phyloP scores from a whole-genome alignment of 2,888 invertebrate species.

The Rhagonycha fulva region DNA sequence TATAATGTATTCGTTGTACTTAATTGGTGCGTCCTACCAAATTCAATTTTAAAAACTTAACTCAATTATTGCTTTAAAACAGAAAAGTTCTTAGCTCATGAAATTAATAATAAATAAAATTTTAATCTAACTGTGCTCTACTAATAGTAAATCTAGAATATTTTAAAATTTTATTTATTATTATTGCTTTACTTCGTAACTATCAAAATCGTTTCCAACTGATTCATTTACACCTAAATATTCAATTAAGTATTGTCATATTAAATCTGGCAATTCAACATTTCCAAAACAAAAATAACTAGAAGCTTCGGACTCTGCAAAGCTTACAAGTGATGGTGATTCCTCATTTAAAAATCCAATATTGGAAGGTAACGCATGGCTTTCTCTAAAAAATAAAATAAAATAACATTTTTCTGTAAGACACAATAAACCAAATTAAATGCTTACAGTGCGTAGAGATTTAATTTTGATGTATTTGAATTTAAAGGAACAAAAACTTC shows the following conservation, averaged over 20 bases:
- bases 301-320: conserved; percentile 37
- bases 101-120: no score
- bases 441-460: neutral
- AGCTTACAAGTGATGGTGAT: conserved; percentile 38
- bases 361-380: conserved; percentile 22
- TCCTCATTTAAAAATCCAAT: conserved; percentile 25
- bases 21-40: no score
- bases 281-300: conserved; percentile 39
- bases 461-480: neutral
- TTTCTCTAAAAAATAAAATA: conserved; percentile 29
- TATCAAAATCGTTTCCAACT: neutral
- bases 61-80: no score
- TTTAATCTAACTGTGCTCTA: no score
- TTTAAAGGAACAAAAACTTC: neutral
- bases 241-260: neutral
- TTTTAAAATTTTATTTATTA: neutral
- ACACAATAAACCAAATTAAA: neutral
- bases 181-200: neutral
- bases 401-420: neutral
- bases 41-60: no score
- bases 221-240: neutral
- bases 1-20: no score
- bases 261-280: conserved; percentile 37
- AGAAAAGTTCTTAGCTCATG: no score
- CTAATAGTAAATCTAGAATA: no score